These are phyloP conservation scores for Sceliomorpha sp. DNA, from an alignment of 2,888 invertebrate genomes.

Conservation along the genomic window DNA sequence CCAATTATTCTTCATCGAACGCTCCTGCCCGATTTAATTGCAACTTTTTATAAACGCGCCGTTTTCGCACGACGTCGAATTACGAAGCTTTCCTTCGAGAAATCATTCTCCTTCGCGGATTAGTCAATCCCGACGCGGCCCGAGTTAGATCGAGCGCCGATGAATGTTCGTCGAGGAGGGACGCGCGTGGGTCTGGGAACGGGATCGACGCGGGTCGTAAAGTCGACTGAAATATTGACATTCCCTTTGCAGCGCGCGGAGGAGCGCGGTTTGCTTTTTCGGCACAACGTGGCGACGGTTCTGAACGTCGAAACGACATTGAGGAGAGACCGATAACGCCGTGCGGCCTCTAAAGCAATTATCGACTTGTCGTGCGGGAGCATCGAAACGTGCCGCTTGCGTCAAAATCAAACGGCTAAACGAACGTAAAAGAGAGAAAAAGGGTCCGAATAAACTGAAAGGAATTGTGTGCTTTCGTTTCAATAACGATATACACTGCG, in stretches of 20 bases:
- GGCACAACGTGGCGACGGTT: slow-evolving; percentile 1
- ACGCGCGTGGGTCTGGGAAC: slow-evolving; percentile 3
- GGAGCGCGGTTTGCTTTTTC: slow-evolving; percentile 8
- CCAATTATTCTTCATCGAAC: too few species aligned
- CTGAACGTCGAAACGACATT: slow-evolving; percentile 4
- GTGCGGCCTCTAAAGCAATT: slow-evolving; percentile 1
- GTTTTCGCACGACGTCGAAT: too few species aligned
- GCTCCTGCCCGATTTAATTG: too few species aligned
- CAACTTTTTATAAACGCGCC: too few species aligned
- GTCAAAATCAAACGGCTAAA: neutral
- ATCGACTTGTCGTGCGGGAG: slow-evolving; percentile 4
- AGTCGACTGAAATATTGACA: slow-evolving; percentile 21
- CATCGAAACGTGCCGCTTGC: neutral
- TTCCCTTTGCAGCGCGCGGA: slow-evolving; percentile 4
- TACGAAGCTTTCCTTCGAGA: too few species aligned
- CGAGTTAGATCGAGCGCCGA: slow-evolving; percentile 2
- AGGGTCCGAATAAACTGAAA: too few species aligned
- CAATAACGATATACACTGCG: too few species aligned
- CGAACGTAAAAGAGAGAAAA: too few species aligned
- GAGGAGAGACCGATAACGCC: neutral
- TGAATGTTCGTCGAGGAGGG: slow-evolving; percentile 20
- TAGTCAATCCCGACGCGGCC: too few species aligned
- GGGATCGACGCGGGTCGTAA: slow-evolving; percentile 10
- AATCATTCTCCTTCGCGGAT: too few species aligned
- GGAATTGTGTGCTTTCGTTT: too few species aligned